Evolutionary conservation across 2,113 vertebrate genomes (phyloP).

Genomic region (Charadrius vociferus): DNA sequence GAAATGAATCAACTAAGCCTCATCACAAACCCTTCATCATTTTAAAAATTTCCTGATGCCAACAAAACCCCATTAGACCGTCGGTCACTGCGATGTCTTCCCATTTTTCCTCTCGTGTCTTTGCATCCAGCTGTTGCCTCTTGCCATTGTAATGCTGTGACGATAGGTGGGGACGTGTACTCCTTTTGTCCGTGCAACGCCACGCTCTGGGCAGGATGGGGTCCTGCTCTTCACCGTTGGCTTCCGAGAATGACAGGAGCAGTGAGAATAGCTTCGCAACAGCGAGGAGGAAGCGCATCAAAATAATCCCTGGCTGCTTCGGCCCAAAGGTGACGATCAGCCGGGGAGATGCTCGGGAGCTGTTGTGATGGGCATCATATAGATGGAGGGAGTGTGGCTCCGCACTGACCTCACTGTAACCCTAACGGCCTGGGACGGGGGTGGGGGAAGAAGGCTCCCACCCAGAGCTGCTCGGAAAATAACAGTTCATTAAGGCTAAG

Average conservation of each 20-base stretch:
- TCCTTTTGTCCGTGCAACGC: background rate
- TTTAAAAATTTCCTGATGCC: background rate
- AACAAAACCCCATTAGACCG: background rate
- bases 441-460: background rate
- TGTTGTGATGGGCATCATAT: background rate
- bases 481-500: background rate
- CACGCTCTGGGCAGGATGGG: background rate
- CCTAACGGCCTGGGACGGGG: background rate
- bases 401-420: background rate
- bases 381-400: background rate
- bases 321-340: background rate
- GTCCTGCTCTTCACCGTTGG: background rate
- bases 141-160: background rate
- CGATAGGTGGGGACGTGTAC: background rate
- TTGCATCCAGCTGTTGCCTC: background rate
- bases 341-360: background rate
- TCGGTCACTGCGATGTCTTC: fast-evolving
- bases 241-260: background rate
- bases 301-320: background rate
- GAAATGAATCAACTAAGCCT: background rate
- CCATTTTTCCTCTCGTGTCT: background rate
- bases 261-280: background rate
- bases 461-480: background rate
- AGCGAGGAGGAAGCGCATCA: background rate
- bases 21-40: background rate